Percentiles rank a stretch among this genome's conserved stretches.
phyloP scores from a whole-genome alignment of 2,888 invertebrate species.

The Lepetodrilus schrolli region DNA sequence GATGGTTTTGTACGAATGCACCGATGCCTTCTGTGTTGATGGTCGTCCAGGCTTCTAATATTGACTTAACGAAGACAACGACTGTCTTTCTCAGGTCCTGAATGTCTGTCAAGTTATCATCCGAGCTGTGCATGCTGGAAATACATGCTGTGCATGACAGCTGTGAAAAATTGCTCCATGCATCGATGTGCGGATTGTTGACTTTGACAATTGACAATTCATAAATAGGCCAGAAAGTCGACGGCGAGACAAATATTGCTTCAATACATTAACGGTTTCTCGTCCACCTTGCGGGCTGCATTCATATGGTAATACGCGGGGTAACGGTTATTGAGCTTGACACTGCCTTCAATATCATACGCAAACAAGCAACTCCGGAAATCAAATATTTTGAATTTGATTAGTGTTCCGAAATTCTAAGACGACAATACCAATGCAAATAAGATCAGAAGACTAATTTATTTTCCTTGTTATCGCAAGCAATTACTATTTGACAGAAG shows the following conservation, averaged over 20 bases:
- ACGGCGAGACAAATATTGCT: constrained; percentile 15
- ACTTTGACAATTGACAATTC: neutral
- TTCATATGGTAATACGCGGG: constrained; percentile 3
- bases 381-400: constrained; percentile 25
- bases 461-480: neutral
- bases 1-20: no score
- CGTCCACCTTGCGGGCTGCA: neutral
- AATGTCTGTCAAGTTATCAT: neutral
- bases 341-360: neutral
- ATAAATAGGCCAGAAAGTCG: constrained; percentile 16
- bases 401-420: neutral
- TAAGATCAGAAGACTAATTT: neutral
- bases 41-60: no score
- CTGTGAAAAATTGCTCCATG: neutral
- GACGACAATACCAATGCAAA: neutral
- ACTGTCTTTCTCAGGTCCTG: neutral
- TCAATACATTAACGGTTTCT: constrained; percentile 27
- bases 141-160: neutral
- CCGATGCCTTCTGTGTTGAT: no score
- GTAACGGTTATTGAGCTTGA: neutral
- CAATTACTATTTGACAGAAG: neutral
- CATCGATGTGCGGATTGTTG: neutral
- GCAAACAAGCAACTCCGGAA: constrained; percentile 12
- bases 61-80: constrained; percentile 16
- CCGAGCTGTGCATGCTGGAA: neutral